Evolutionary conservation across 2,113 vertebrate genomes (phyloP).

Genomic region (Rhombomys opimus): DNA sequence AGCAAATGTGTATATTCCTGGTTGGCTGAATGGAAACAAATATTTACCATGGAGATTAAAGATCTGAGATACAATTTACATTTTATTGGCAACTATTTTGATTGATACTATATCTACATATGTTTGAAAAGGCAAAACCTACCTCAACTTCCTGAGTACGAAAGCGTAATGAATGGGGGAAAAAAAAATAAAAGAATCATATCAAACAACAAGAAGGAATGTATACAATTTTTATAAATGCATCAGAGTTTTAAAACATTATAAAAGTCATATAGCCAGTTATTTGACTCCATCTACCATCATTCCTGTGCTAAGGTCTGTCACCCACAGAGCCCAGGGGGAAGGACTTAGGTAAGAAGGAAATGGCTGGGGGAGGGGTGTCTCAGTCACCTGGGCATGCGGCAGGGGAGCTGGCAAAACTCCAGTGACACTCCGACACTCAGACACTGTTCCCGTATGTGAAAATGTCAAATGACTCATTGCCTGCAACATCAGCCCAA

Average conservation of each 20-base stretch:
- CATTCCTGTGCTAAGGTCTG: constrained; percentile 20
- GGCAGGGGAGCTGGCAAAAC: neutral
- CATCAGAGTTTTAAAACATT: constrained; percentile 73
- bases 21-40: constrained; percentile 77
- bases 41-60: constrained; percentile 65
- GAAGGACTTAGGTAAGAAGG: neutral
- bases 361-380: neutral
- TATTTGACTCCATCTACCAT: constrained; percentile 46
- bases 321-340: neutral
- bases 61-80: constrained; percentile 67
- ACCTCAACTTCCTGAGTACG: constrained; percentile 91
- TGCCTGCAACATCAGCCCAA: neutral
- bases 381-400: neutral
- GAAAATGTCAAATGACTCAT: constrained; percentile 50
- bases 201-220: constrained; percentile 82
- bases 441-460: neutral
- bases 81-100: constrained; percentile 68
- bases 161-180: constrained; percentile 87
- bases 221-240: constrained; percentile 81
- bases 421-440: neutral
- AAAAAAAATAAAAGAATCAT: constrained; percentile 86
- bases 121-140: constrained; percentile 86
- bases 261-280: constrained; percentile 58
- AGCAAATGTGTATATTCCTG: constrained; percentile 53
- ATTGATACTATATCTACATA: constrained; percentile 74